Percentiles rank a stretch among this genome's conserved stretches.
phyloP scores from a whole-genome alignment of 1,140 invertebrate species.

The Papilio machaon region DNA sequence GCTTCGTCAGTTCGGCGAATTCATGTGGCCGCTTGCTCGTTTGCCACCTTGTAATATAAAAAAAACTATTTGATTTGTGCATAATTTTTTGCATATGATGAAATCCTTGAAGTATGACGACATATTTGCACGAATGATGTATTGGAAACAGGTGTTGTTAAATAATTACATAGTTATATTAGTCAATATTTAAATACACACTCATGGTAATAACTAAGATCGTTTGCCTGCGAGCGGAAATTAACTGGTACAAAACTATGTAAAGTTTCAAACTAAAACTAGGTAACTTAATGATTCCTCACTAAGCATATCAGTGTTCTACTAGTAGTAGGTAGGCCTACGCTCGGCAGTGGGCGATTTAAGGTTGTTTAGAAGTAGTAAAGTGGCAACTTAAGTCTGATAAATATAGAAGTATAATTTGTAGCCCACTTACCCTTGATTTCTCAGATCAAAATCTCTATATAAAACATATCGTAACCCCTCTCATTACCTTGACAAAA shows the following conservation, averaged over 20 bases:
- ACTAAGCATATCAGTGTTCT: background rate
- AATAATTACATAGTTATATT: constrained; percentile 1
- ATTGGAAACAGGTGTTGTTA: constrained; percentile 18
- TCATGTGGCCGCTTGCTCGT: too few species aligned
- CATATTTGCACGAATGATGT: constrained; percentile 9
- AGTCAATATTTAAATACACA: constrained; percentile 6
- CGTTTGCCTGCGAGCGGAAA: background rate
- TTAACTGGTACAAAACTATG: background rate
- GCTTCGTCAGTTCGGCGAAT: too few species aligned
- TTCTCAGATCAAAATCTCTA: too few species aligned
- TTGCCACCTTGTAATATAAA: too few species aligned
- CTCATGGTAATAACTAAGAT: background rate
- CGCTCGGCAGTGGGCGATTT: too few species aligned
- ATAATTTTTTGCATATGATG: background rate
- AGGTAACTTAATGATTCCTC: background rate
- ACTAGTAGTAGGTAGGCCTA: background rate
- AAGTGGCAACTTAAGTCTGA: too few species aligned
- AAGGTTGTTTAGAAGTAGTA: too few species aligned
- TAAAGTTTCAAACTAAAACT: background rate
- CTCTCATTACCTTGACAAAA: too few species aligned
- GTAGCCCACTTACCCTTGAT: too few species aligned
- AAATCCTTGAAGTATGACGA: background rate
- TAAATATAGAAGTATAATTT: too few species aligned
- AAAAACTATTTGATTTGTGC: background rate
- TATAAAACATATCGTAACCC: too few species aligned